phyloP scores from a whole-genome alignment of 2,113 vertebrate genomes.

The Prionailurus bengalensis region DNA sequence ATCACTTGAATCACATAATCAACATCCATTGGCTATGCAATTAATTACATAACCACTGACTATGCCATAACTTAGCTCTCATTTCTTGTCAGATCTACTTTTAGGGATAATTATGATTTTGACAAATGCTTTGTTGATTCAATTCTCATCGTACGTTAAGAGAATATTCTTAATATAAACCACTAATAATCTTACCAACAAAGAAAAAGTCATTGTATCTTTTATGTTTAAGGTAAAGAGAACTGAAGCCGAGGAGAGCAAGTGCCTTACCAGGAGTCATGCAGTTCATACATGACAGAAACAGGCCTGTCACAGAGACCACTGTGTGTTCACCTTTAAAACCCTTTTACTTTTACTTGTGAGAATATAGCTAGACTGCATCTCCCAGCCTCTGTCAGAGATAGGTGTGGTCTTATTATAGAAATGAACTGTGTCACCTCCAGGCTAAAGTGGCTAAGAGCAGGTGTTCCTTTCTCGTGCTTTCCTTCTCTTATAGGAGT shows the following conservation, averaged over 20 bases:
- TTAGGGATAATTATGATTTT: slow-evolving; percentile 26
- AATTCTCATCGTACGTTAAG: not conserved
- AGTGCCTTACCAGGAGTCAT: not conserved
- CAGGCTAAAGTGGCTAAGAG: not conserved
- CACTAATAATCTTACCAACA: slow-evolving; percentile 19
- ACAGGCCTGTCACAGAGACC: not conserved
- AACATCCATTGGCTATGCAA: not conserved
- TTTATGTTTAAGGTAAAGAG: slow-evolving; percentile 46
- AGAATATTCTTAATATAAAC: slow-evolving; percentile 57
- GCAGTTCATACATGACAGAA: slow-evolving; percentile 24
- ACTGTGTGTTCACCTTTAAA: not conserved
- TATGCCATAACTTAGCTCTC: slow-evolving; percentile 12
- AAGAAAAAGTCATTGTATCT: not conserved
- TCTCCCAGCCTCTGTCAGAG: not conserved
- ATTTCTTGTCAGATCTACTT: slow-evolving; percentile 46
- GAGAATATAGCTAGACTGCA: not conserved
- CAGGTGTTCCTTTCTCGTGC: not conserved
- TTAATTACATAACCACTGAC: not conserved
- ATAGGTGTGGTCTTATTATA: not conserved
- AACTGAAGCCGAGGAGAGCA: slow-evolving; percentile 32
- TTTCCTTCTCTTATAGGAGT: not conserved
- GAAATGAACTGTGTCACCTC: not conserved
- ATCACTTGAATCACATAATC: slow-evolving; percentile 48
- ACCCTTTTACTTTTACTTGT: not conserved
- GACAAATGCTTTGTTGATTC: slow-evolving; percentile 15